Percentiles rank a stretch among this genome's conserved stretches.
Conservation (phyloP, 2,888 invertebrate species). For the Chromoteleia sp. region DNA sequence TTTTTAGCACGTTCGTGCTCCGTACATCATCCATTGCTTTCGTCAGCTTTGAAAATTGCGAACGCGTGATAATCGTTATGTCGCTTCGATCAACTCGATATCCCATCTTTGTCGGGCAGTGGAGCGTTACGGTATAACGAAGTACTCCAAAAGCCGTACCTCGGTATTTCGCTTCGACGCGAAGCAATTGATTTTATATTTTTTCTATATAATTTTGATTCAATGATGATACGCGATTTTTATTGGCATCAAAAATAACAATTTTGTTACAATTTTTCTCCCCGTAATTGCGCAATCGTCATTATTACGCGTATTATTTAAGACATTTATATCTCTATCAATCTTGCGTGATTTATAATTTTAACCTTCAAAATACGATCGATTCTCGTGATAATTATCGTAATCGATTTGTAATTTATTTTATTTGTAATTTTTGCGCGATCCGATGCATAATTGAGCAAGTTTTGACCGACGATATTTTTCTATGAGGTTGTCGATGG, state of each 20-base stretch:
- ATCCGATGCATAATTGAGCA: too few species aligned
- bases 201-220: not conserved
- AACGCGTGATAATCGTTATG: conserved; percentile 78
- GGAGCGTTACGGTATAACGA: conserved; percentile 79
- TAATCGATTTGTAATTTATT: too few species aligned
- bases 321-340: too few species aligned
- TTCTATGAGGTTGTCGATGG: too few species aligned
- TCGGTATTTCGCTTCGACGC: conserved; percentile 8
- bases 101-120: conserved; percentile 75
- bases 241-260: not conserved
- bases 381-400: too few species aligned
- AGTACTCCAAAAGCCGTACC: conserved; percentile 46
- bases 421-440: too few species aligned
- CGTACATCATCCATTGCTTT: conserved; percentile 66
- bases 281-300: too few species aligned
- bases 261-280: not conserved
- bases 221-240: not conserved
- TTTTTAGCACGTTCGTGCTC: conserved; percentile 69
- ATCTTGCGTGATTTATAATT: too few species aligned
- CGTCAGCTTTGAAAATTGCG: conserved; percentile 75
- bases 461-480: too few species aligned
- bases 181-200: not conserved
- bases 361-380: too few species aligned
- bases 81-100: conserved; percentile 76
- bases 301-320: too few species aligned